Base-by-base conservation (phyloP, 2,888 invertebrate genomes). In the Notodonta ziczac region DNA sequence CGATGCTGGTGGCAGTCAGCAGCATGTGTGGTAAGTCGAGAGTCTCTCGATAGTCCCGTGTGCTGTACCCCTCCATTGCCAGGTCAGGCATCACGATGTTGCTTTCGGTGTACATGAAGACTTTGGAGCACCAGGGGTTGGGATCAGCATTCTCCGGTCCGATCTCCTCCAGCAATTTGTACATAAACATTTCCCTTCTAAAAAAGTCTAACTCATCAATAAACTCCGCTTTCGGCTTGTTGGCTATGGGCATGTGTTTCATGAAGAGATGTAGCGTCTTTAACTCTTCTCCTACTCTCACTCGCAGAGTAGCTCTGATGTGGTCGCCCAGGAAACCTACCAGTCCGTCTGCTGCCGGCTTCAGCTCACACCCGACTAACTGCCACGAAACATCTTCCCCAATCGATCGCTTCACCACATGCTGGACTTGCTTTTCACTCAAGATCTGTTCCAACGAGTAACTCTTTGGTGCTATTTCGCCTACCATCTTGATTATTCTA, bases 271-370 rank as follows among this genome's bases (percentile, higher is more conserved):
- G 69, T 7, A 90, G 68, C 42, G 73, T 58, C 56, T 72, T 69
- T 7, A 67, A 44, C 0, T 65, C 16, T 0, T 73, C 82, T 1
- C 65, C 63, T 1, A 73, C 68, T 39, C 70, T 63, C 13, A 88
- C 81, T 7, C 72, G 65, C 1, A 92, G 62, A 0, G 75, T 72
- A 4, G 81, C 78, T 16, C 82, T 76, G n/a, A 85, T 74, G 64
- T 92, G 91, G 57, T 90, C 91, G 3, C 87, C 91, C 0, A 92
- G 78, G 72, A 87, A 91, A 0, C 92, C 92, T 0, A 83, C 79
- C 0, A 91, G 56, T 0, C 91, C 91, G 0, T 81, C 78, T 0
- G 76, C 60, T 0, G 89, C 89, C 0, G 84, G 75, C 10, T 58
- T 74, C 13, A 86, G 60, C 4, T 84, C 74, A 32, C 77, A 66